Conservation (phyloP, 2,797 vertebrate species). For the Syngnathus rostellatus region DNA sequence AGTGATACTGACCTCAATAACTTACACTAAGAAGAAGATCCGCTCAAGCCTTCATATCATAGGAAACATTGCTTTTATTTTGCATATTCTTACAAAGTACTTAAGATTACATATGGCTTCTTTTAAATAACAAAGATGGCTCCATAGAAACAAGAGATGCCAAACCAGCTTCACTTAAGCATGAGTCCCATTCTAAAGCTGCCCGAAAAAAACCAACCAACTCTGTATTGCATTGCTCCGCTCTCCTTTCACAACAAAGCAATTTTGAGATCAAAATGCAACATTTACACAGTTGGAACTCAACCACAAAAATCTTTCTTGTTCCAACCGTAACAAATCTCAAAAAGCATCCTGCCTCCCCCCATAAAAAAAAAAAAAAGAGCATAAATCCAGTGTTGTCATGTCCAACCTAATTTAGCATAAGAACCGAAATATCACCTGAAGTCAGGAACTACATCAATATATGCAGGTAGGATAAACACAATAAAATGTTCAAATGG, state of each 20-base stretch:
- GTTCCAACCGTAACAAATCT: background rate
- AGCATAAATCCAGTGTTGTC: background rate
- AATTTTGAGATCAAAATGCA: background rate
- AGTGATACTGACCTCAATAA: background rate
- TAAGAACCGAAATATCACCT: background rate
- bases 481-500: background rate
- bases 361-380: too few species aligned
- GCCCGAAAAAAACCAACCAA: conserved; percentile 23
- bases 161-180: conserved; percentile 17
- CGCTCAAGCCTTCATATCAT: conserved; percentile 10
- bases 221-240: conserved; percentile 23
- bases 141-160: conserved; percentile 21
- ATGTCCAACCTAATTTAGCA: background rate
- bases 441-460: background rate
- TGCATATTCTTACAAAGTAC: conserved; percentile 47
- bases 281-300: background rate
- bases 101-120: conserved; percentile 54
- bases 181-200: conserved; percentile 33
- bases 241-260: background rate
- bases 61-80: conserved; percentile 53
- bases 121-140: conserved; percentile 39
- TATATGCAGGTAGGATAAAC: background rate
- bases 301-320: background rate
- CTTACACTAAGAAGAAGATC: background rate
- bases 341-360: background rate